phyloP scores from a whole-genome alignment of 2,888 invertebrate genomes.

The Scaptodrosophila latifasciaeformis region DNA sequence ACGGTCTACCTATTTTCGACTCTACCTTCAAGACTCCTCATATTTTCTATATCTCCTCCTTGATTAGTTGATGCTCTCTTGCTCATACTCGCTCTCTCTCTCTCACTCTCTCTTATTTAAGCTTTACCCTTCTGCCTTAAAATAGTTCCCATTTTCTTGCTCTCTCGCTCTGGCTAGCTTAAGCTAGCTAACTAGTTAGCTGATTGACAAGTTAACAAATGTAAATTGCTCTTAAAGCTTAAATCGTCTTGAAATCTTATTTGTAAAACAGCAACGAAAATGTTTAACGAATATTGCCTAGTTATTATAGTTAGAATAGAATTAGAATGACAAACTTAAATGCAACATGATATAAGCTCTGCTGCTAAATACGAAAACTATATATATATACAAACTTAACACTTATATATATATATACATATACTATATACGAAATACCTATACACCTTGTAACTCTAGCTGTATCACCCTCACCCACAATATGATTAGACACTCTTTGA shows the following conservation, averaged over 20 bases:
- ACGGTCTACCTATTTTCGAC: constrained; percentile 14
- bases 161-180: too few relatives aligned
- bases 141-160: too few relatives aligned
- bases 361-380: constrained; percentile 26
- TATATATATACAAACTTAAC: neutral
- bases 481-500: constrained; percentile 5
- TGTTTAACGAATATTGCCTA: constrained; percentile 61
- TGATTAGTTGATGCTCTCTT: constrained; percentile 8
- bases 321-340: constrained; percentile 21
- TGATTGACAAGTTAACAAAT: constrained; percentile 8
- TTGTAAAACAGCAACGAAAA: constrained; percentile 54
- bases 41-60: constrained; percentile 17
- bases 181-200: constrained; percentile 30
- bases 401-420: constrained; percentile 21
- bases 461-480: constrained; percentile 25
- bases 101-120: constrained; percentile 1
- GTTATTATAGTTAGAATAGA: constrained; percentile 34
- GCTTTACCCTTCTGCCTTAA: too few relatives aligned
- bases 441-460: constrained; percentile 43
- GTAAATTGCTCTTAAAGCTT: constrained; percentile 60
- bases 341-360: constrained; percentile 36
- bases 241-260: constrained; percentile 35
- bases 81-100: constrained; percentile 11
- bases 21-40: too few relatives aligned
- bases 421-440: constrained; percentile 18